phyloP scores from a whole-genome alignment of 64 coral and sea anemone genomes.

The Actinia equina region DNA sequence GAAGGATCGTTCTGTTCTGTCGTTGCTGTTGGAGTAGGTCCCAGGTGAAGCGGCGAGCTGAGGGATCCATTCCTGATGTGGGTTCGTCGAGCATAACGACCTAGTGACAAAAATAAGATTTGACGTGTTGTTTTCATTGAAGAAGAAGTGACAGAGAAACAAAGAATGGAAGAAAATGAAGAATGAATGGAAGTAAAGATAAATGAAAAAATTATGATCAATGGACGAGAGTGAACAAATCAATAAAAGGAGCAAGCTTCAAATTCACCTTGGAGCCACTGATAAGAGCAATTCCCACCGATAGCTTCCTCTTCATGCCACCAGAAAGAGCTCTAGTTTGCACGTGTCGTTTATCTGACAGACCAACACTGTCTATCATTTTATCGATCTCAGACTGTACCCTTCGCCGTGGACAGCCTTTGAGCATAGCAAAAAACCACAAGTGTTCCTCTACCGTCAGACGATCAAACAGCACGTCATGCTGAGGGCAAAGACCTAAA shows the following conservation, averaged over 20 bases:
- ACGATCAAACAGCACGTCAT: conserved; percentile 79
- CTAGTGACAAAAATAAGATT: conserved; percentile 4
- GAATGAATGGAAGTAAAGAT: too few relatives aligned
- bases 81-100: conserved; percentile 96
- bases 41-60: conserved; percentile 96
- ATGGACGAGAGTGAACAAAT: too few relatives aligned
- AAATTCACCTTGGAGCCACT: conserved; percentile 67
- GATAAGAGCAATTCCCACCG: conserved; percentile 93
- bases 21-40: conserved; percentile 88
- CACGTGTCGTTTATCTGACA: conserved; percentile 63
- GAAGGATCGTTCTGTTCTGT: conserved; percentile 75
- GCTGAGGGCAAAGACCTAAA: conserved; percentile 85
- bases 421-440: conserved; percentile 93
- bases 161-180: too few relatives aligned
- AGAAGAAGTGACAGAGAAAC: too few relatives aligned
- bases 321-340: conserved; percentile 82
- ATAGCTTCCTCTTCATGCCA: conserved; percentile 95
- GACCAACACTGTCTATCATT: conserved; percentile 79
- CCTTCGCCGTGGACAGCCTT: conserved; percentile 54
- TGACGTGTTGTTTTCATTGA: not conserved
- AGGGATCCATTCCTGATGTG: conserved; percentile 96
- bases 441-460: conserved; percentile 90
- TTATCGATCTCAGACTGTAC: conserved; percentile 39
- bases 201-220: too few relatives aligned
- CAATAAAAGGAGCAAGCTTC: too few relatives aligned